Evolutionary conservation across 2,888 invertebrate species (phyloP).

Genomic region (Abscondita cerata): DNA sequence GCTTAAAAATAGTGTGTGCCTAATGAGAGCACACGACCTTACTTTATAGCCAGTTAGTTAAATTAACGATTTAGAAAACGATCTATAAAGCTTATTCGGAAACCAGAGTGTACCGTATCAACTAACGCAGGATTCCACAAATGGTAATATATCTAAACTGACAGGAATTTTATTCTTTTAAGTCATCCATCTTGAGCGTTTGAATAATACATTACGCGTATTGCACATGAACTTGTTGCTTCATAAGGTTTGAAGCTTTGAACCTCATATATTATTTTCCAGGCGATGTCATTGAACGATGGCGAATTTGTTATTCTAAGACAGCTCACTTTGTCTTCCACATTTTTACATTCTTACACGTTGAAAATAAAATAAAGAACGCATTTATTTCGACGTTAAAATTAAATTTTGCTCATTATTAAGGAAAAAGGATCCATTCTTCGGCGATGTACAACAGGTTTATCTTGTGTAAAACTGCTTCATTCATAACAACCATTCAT

Average conservation of each 20-base stretch:
- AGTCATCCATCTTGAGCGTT: conserved; percentile 45
- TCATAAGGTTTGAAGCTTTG: conserved; percentile 50
- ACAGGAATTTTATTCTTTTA: conserved; percentile 46
- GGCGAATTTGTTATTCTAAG: conserved; percentile 52
- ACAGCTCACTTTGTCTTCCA: conserved; percentile 48
- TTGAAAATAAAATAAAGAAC: conserved; percentile 23
- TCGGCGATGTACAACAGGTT: conserved; percentile 40
- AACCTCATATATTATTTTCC: conserved; percentile 46
- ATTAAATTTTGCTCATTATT: background rate
- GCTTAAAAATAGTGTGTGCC: too few relatives aligned
- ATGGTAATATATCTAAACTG: conserved; percentile 40
- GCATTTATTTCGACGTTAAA: conserved; percentile 7
- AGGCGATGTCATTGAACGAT: conserved; percentile 55
- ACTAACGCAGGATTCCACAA: conserved; percentile 35
- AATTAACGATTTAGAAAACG: background rate
- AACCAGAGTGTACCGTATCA: conserved; percentile 19
- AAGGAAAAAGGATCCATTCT: conserved; percentile 25
- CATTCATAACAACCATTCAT: conserved; percentile 47
- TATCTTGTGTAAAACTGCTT: conserved; percentile 44
- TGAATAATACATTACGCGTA: conserved; percentile 54
- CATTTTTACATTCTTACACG: conserved; percentile 35
- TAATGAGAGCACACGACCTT: too few relatives aligned
- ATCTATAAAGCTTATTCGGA: conserved; percentile 18
- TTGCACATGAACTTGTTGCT: conserved; percentile 50
- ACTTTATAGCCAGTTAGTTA: background rate